phyloP scores from a whole-genome alignment of 2,113 vertebrate species.

The Ammodytes dubius region DNA sequence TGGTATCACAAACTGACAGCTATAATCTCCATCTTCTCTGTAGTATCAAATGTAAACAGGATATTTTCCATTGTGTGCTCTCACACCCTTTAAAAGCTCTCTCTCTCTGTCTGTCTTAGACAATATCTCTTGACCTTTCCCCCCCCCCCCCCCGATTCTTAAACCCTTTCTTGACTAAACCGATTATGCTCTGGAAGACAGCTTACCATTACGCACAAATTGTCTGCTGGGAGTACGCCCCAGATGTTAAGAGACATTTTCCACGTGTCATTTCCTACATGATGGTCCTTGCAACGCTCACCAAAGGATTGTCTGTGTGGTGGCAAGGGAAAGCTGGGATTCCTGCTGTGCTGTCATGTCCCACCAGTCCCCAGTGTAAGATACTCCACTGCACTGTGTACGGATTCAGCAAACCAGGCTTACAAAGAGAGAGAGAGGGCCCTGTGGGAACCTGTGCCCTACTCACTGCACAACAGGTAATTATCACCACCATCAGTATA shows the following conservation, averaged over 20 bases:
- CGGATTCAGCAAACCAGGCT: slow-evolving; percentile 58
- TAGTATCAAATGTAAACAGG: slow-evolving; percentile 14
- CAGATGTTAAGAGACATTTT: slow-evolving; percentile 42
- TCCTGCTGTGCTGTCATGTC: slow-evolving; percentile 64
- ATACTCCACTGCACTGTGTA: slow-evolving; percentile 47
- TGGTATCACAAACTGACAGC: slow-evolving; percentile 37
- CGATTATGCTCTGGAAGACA: slow-evolving; percentile 10
- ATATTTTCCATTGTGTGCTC: slow-evolving; percentile 1
- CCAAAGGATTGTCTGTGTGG: slow-evolving; percentile 23
- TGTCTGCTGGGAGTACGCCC: slow-evolving; percentile 30
- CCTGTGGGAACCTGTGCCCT: slow-evolving; percentile 64
- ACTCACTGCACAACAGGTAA: slow-evolving; percentile 76
- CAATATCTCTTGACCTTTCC: slow-evolving; percentile 37
- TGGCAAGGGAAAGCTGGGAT: slow-evolving; percentile 24
- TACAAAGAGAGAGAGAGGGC: slow-evolving; percentile 45
- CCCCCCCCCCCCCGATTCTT: not conserved
- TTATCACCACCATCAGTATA: slow-evolving; percentile 72
- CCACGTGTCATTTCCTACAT: slow-evolving; percentile 43
- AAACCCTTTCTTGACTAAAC: slow-evolving; percentile 34
- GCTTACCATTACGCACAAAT: slow-evolving; percentile 4
- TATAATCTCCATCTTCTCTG: slow-evolving; percentile 19
- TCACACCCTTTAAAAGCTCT: slow-evolving; percentile 28
- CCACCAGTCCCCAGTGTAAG: slow-evolving; percentile 58
- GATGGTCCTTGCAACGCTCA: slow-evolving; percentile 24
- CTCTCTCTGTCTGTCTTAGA: not conserved